These are phyloP conservation scores for Lanius collurio DNA, from an alignment of 2,113 vertebrate species.

Conservation along the genomic window DNA sequence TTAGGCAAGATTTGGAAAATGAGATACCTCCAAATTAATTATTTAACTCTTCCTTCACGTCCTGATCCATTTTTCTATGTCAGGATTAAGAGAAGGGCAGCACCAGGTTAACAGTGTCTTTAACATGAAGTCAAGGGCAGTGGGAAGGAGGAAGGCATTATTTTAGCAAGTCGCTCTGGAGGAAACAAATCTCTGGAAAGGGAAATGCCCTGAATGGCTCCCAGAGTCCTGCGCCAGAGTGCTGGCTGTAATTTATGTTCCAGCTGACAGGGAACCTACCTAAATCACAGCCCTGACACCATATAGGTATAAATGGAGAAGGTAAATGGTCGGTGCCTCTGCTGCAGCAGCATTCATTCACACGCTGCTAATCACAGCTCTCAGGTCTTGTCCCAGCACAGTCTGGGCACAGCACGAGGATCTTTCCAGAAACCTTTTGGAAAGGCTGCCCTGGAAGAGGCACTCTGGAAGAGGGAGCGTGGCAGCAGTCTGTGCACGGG, in stretches of 20 bases:
- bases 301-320: neutral
- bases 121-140: neutral
- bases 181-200: constrained; percentile 53
- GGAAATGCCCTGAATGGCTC: constrained; percentile 46
- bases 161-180: neutral
- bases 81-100: constrained; percentile 21
- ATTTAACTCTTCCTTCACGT: constrained; percentile 7
- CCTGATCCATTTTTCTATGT: neutral
- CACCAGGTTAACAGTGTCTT: constrained; percentile 19
- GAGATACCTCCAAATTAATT: constrained; percentile 35
- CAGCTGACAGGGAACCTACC: neutral
- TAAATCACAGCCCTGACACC: constrained; percentile 40
- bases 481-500: neutral
- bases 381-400: rapidly evolving
- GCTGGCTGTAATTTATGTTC: constrained; percentile 39
- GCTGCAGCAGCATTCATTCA: neutral
- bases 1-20: constrained; percentile 36
- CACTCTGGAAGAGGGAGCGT: neutral
- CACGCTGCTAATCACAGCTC: neutral
- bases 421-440: neutral
- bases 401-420: neutral
- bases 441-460: neutral
- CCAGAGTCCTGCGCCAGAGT: neutral
- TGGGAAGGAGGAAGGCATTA: constrained; percentile 44
- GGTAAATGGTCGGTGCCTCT: neutral